phyloP scores from a whole-genome alignment of 37 sponge, comb jelly and placozoan species.

The Bolinopsis microptera region DNA sequence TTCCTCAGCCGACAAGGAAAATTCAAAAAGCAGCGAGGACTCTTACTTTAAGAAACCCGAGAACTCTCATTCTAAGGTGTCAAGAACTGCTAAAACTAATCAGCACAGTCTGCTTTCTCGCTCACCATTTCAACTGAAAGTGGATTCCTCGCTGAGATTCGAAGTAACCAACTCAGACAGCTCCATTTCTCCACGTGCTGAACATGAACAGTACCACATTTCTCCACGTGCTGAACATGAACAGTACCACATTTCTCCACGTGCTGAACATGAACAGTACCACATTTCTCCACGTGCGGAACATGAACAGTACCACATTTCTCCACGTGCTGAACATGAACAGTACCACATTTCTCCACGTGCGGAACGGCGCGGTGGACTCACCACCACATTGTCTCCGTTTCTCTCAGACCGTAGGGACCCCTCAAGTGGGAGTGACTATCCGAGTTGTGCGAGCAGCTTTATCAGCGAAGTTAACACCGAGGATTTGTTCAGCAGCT shows the following conservation, averaged over 20 bases:
- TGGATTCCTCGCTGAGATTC: no score
- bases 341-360: not conserved
- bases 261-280: not conserved
- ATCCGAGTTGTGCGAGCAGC: not conserved
- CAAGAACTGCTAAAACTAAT: no score
- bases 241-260: not conserved
- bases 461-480: not conserved
- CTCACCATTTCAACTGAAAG: no score
- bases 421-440: not conserved
- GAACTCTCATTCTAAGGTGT: no score
- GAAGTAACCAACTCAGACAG: no score
- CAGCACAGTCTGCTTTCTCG: no score
- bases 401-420: constrained; percentile 41
- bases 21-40: no score
- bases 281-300: not conserved
- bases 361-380: not conserved
- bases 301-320: not conserved
- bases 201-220: not conserved
- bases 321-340: constrained; percentile 44
- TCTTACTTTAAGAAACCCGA: no score
- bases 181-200: not conserved
- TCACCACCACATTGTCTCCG: not conserved
- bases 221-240: not conserved
- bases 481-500: not conserved
- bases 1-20: no score